Base-by-base conservation (phyloP, 2,797 vertebrate species). In the Darevskia mixta region DNA sequence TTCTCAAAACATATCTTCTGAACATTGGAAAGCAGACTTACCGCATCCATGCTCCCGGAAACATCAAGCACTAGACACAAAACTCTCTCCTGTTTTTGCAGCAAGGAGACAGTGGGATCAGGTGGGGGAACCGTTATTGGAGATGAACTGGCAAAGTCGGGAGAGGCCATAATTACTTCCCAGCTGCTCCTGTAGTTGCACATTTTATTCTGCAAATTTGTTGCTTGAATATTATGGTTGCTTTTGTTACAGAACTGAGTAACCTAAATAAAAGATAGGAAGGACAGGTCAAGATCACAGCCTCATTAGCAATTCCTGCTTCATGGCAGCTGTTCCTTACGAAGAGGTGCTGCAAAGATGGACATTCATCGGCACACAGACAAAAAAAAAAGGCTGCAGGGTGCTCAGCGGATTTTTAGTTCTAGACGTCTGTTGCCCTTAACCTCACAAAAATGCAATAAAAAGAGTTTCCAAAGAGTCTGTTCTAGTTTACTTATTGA, bases 21-120 rank as follows among this genome's bases (percentile, higher is more conserved):
- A n/a, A 73, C 87, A 23, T 11, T 69, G 8, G 64, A 66, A 78
- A 88, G 77, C 4, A 2, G 76, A 88, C 95, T 4, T 96, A 97
- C 96, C 43, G 0, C 0, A 2, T 0, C 0, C 97, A 98, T 97
- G 91, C 97, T 98, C 90, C 95, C 95, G 79, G 97, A 98, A 72
- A 97, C 93, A 93, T 97, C 97, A 8, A 98, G 94, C 27, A 97
- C 95, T 29, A 97, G 94, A 72, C 95, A 95, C 20, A 97, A 88
- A 23, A 94, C 90, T 91, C 96, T 95, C 45, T 94, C 88, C 81
- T 83, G 88, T 2, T 90, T 91, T 82, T 97, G 95, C 80, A 97
- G 90, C 81, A 97, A 0, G 1, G 75, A 92, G 90, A 98, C 35
- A 93, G 5, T 80, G 87, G 78, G 97, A 94, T 1, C 84, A 55